Conservation (phyloP, 2,888 invertebrate genomes). For the Epistrophe grossulariae region DNA sequence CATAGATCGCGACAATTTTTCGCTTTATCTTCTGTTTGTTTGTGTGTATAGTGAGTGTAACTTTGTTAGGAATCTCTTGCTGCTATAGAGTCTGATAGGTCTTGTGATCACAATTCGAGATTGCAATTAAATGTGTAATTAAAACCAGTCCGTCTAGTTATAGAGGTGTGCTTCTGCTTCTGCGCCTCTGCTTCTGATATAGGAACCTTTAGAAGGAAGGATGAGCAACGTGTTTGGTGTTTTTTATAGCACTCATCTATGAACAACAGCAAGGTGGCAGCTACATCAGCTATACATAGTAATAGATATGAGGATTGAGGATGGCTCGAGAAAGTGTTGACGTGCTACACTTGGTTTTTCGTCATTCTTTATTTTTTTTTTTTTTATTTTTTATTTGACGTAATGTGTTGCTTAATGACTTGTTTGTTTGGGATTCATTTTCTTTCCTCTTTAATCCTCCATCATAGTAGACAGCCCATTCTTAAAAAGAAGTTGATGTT, state of each 20-base stretch:
- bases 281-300: slow-evolving; percentile 15
- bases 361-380: slow-evolving; percentile 36
- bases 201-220: slow-evolving; percentile 9
- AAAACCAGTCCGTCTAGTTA: slow-evolving; percentile 71
- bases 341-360: slow-evolving; percentile 65
- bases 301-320: too few species aligned
- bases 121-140: slow-evolving; percentile 73
- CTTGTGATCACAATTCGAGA: slow-evolving; percentile 64
- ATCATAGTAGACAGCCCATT: slow-evolving; percentile 22
- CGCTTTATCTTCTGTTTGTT: slow-evolving; percentile 51
- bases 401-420: slow-evolving; percentile 68
- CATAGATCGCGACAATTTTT: slow-evolving; percentile 69
- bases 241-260: slow-evolving; percentile 18
- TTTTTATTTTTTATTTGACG: background rate
- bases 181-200: background rate
- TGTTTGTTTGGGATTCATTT: slow-evolving; percentile 52
- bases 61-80: background rate
- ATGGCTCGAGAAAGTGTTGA: slow-evolving; percentile 72
- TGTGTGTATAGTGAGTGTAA: slow-evolving; percentile 2
- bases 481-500: slow-evolving; percentile 38
- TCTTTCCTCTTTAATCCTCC: slow-evolving; percentile 15
- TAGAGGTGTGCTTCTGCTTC: slow-evolving; percentile 43
- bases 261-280: slow-evolving; percentile 58
- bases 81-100: slow-evolving; percentile 36
- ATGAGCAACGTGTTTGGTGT: slow-evolving; percentile 42